Conservation (phyloP, 2,888 invertebrate species). For the Archips xylosteana region DNA sequence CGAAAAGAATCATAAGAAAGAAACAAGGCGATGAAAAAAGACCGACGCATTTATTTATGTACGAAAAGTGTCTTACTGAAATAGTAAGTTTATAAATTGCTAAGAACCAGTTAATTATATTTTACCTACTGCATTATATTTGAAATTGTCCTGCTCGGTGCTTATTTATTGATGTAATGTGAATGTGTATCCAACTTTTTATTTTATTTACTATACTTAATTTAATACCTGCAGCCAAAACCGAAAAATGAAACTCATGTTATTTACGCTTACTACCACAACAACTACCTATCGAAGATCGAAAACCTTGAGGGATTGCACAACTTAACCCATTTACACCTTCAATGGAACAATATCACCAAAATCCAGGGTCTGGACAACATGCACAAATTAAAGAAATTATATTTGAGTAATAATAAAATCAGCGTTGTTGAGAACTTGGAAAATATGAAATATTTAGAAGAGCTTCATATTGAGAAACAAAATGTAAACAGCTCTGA, state of each 20-base stretch:
- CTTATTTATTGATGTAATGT: too few relatives aligned
- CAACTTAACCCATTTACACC: slow-evolving; percentile 88
- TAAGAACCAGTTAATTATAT: too few relatives aligned
- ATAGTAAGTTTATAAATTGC: slow-evolving; percentile 76
- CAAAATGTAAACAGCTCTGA: slow-evolving; percentile 85
- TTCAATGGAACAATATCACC: slow-evolving; percentile 91
- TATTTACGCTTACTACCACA: slow-evolving; percentile 90
- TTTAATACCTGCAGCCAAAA: slow-evolving; percentile 61
- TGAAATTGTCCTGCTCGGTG: too few relatives aligned
- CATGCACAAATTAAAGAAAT: slow-evolving; percentile 89
- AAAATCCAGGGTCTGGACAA: slow-evolving; percentile 88
- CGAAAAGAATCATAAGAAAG: slow-evolving; percentile 67
- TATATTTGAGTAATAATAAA: slow-evolving; percentile 90
- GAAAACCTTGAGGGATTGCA: slow-evolving; percentile 88
- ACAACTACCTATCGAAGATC: slow-evolving; percentile 91
- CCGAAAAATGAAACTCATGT: slow-evolving; percentile 75
- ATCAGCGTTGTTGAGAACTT: slow-evolving; percentile 90
- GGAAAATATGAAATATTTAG: slow-evolving; percentile 84
- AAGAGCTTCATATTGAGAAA: slow-evolving; percentile 89
- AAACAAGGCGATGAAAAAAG: slow-evolving; percentile 64
- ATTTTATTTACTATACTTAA: not conserved
- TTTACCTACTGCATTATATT: too few relatives aligned
- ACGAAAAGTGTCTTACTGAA: slow-evolving; percentile 83
- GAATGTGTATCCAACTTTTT: too few relatives aligned
- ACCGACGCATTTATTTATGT: slow-evolving; percentile 83